Base-by-base conservation (phyloP, 2,797 vertebrate genomes). In the Urosaurus nigricauda region DNA sequence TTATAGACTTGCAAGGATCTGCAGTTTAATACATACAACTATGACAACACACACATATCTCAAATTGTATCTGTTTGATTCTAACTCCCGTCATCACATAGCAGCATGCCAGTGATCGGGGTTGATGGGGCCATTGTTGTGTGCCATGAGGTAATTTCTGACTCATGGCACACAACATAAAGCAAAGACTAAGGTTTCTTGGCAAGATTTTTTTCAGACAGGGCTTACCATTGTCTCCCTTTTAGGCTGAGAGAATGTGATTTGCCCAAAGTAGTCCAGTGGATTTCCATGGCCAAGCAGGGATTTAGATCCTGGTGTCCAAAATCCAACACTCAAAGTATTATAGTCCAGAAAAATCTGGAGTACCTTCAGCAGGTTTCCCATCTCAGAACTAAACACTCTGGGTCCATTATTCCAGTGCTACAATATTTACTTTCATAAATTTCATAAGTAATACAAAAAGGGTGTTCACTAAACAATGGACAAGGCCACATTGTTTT, bases 401-500 rank as follows among this genome's bases (percentile, higher is more conserved):
- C 0, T 82, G 79, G 60, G n/a, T 85, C 68, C 81, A 83, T 40
- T 37, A 80, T 29, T 90, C 79, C 92, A 53, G 60, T 89, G 35
- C 79, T n/a, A 17, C 29, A 90, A 92, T 84, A 88, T 82, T 13
- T 87, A 91, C 78, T 85, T 84, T 77, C 56, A 51, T 2, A 75
- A 88, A 86, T 53, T 79, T 77, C 40, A 47, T 24, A 84, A 90
- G n/a, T 40, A 88, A 82, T 92, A 92, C 93, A 91, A 87, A 11
- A 47, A 82, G n/a, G 68, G 35, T 85, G 58, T 29, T 93, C 82
- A 79, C 0, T 88, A 80, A 60, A 93, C 87, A 89, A 92, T 82
- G 91, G 82, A 94, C 93, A 95, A 94, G 91, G 87, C 85, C 68
- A 63, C 43, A 86, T 93, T 92, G 91, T 95, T 95, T 93, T 93